Conservation (phyloP, 1,140 invertebrate genomes). For the Ips typographus region DNA sequence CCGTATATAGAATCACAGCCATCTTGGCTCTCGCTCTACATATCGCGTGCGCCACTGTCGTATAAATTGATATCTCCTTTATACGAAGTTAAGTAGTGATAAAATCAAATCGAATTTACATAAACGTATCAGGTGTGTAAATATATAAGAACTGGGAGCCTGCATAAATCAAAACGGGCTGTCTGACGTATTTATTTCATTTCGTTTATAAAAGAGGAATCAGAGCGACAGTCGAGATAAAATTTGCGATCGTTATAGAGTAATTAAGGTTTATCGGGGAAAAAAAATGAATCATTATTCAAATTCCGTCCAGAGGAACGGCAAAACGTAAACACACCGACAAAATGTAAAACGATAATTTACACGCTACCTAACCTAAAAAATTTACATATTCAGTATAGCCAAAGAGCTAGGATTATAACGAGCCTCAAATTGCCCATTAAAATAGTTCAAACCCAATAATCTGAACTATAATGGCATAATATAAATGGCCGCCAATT, state of each 20-base stretch:
- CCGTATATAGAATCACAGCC: no score
- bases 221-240: not conserved
- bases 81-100: slow-evolving; percentile 12
- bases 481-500: slow-evolving; percentile 15
- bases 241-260: no score
- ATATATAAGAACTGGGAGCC: slow-evolving; percentile 12
- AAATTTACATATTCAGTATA: slow-evolving; percentile 11
- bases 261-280: no score
- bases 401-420: not conserved
- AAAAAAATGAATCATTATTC: not conserved
- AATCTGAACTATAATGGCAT: slow-evolving; percentile 10
- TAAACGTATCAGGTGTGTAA: slow-evolving; percentile 26
- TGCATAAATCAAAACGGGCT: slow-evolving; percentile 17
- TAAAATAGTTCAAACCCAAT: slow-evolving; percentile 20
- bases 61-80: slow-evolving; percentile 3
- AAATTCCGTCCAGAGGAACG: not conserved
- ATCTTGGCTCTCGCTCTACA: no score
- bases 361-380: slow-evolving; percentile 7
- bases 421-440: slow-evolving; percentile 12
- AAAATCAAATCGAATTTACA: slow-evolving; percentile 30
- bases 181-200: slow-evolving; percentile 15
- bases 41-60: slow-evolving; percentile 7
- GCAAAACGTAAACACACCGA: not conserved
- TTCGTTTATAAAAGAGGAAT: not conserved
- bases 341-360: slow-evolving; percentile 2